Base-by-base conservation (phyloP, 2,113 vertebrate species). In the Silurus glanis region DNA sequence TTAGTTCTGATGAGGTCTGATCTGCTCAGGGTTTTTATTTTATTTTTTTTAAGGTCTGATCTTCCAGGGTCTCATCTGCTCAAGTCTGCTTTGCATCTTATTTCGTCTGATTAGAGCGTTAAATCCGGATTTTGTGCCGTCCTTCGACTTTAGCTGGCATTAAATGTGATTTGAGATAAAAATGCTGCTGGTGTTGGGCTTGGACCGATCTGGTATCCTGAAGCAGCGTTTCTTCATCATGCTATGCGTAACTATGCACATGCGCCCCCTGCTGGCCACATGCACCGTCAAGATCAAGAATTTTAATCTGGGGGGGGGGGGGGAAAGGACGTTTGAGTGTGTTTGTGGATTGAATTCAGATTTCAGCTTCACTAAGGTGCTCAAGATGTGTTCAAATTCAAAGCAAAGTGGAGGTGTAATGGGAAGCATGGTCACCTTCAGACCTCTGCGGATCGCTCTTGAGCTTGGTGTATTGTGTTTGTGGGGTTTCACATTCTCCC, bases 141-240 rank as follows among this genome's bases (percentile, higher is more conserved):
- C 51, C 9, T n/a, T 7, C 6, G 75, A 56, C 53, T 78, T 51
- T 55, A 37, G 76, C 16, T 10, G 53, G 25, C 78, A 80, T 56
- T 13, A 59, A 19, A 45, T 80, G 56, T 45, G 17, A 45, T 59
- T 59, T 59, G 16, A 45, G 55, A 58, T 80, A 10, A 80, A 79
- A 53, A 5, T 23, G 51, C 14, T n/a, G 47, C 5, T 19, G 16
- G 6, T 45, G 19, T 16, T 64, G 71, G 25, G 37, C n/a, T 62
- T 85, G 72, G 72, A 64, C 47, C 0, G 74, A 79, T 79, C 28
- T 76, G 82, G 74, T 85, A 21, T 51, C 56, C 59, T 79, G 80
- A 71, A 72, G 49, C 67, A 53, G 86, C 81, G 79, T 61, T 83
- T 81, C 25, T 81, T 80, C 62, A 71, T 55, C 74, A 56, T 61